Base-by-base conservation (phyloP, 2,797 vertebrate species). In the Syndactyla subalaris region DNA sequence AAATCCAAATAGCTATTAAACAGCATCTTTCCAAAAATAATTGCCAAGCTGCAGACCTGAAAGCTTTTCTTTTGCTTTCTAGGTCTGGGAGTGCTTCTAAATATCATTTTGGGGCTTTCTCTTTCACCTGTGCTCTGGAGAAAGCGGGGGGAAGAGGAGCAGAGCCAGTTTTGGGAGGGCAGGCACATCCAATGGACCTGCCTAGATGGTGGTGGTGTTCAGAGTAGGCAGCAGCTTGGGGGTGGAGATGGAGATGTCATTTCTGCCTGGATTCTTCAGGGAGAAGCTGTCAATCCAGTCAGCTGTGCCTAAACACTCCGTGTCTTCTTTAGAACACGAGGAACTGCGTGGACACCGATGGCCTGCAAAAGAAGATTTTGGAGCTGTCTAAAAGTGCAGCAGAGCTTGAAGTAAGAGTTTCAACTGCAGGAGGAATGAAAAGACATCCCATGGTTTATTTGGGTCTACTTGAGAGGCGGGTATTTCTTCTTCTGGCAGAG, bases 351-450 rank as follows among this genome's bases (percentile, higher is more conserved):
- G 99, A 99, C 91, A 97, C 84, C 1, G 98, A 99, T 1, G 97
- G 97, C 51, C 97, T 99, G 95, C 98, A 99, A 82, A 98, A 97
- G 98, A 99, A 98, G 95, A 98, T 99, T 81, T 94, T 95, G 11
- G 98, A 98, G 81, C 96, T 99, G 63, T 98, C 98, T 92, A 98
- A 98, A 96, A 98, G 98, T 7, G 97, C 98, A 46, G 51, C 98
- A 67, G 98, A 99, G 51, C 97, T 99, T 78, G 98, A 99, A 98
- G 99, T 99, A 98, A 97, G 97, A 10, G 24, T 93, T 82, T 79
- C 17, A 46, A 30, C 76, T 58, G 23, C 36, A 49, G 52, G 26
- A 88, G 68, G n/a, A 52, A 30, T 2, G 30, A 45, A 51, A 81
- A 39, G 24, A 6, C 14, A 32, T 3, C 8, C 10, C 72, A 8